Evolutionary conservation across 2,797 vertebrate species (phyloP).

Genomic region (Myotis daubentonii): DNA sequence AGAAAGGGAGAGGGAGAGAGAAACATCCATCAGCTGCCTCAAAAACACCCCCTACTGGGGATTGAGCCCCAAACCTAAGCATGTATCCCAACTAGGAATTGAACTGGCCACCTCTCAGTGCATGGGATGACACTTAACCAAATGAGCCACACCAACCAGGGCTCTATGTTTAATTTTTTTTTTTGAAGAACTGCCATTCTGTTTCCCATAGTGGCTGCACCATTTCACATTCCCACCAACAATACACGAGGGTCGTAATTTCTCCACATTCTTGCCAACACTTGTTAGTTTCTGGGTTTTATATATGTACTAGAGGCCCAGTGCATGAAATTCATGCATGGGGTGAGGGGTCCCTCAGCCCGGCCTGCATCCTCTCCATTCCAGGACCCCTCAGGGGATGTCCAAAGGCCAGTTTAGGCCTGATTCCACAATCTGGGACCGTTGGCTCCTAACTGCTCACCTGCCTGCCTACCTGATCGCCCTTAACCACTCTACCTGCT

Average conservation of each 20-base stretch:
- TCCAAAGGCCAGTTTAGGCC: too few species aligned
- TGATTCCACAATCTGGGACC: too few species aligned
- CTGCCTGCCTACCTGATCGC: too few species aligned
- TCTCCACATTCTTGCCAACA: not conserved
- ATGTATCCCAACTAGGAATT: not conserved
- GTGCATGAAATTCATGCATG: too few species aligned
- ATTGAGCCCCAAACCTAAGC: not conserved
- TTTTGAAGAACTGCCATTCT: not conserved
- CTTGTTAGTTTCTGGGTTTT: not conserved
- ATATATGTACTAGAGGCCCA: not conserved
- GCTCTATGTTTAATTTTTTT: not conserved
- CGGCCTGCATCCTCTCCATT: too few species aligned
- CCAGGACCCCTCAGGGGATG: too few species aligned
- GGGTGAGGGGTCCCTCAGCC: too few species aligned
- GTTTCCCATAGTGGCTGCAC: not conserved
- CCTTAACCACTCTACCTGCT: too few species aligned
- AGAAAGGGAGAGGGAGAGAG: not conserved
- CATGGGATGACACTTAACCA: not conserved
- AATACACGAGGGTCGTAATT: not conserved
- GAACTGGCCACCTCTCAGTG: not conserved
- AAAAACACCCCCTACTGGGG: not conserved
- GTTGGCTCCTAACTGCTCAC: too few species aligned
- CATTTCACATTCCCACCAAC: not conserved
- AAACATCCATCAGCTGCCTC: not conserved
- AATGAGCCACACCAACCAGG: not conserved